Evolutionary conservation across 2,888 invertebrate genomes (phyloP), one percentile per base, ranked within the genome.

Genomic region (Lasioglossum marginatum): DNA sequence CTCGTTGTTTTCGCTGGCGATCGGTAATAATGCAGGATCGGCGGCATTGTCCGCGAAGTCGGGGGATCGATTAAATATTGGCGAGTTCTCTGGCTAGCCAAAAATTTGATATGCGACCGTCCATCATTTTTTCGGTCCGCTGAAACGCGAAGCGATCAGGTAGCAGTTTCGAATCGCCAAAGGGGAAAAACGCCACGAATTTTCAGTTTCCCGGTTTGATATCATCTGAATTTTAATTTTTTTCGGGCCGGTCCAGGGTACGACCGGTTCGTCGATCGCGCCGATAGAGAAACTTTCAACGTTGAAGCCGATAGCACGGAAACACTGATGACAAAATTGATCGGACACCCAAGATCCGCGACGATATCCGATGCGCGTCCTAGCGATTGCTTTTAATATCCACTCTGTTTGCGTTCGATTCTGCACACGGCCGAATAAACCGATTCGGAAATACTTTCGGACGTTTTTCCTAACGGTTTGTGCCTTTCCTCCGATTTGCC

Each of bases 201-300:
- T 70, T 70, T 70, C 70, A 70, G 70, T 70, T 70, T 43, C 19
- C 72, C 37, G 40, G 79, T 57, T 75, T 75, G n/a, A 57, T 27
- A 37, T n/a, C 70, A 70, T 70, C 40, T 40, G 40, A 70, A 70
- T 70, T 70, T 70, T 70, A 37, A 70, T 70, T 70, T 70, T 70
- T 70, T 40, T 57, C 57, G 57, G 12, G 23, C 40, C 10, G 40
- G 5, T 2, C n/a, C 10, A 2, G 14, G n/a, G 37, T 23, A 2
- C 23, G 37, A 19, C 34, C 4, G 37, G 70, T 14, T n/a, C 40
- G 40, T 70, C 70, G 70, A 70, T 70, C 70, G 40, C 12, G 40
- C 70, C 14, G 70, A 70, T 70, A n/a, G 40, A 40, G 23, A 40
- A 40, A 12, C 70, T 70, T 70, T n/a, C n/a, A n/a, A 4, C 70